phyloP scores from a whole-genome alignment of 2,797 vertebrate genomes.

The Phaenicophaeus curvirostris region DNA sequence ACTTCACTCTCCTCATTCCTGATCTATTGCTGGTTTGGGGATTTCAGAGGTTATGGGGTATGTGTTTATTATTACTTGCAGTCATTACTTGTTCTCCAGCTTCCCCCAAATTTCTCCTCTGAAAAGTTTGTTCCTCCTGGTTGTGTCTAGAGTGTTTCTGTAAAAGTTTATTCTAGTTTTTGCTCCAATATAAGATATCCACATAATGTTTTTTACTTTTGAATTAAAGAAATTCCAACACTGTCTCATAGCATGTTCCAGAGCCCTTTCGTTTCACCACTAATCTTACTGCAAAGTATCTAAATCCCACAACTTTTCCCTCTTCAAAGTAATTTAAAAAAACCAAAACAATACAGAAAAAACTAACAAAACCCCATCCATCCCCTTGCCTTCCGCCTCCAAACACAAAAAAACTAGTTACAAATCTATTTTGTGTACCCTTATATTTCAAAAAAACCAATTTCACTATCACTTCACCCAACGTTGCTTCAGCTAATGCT shows the following conservation, averaged over 20 bases:
- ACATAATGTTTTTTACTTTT: not conserved
- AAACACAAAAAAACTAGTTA: not conserved
- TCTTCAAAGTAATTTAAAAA: not conserved
- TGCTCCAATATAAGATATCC: not conserved
- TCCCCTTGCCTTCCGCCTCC: accelerated
- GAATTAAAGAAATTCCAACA: not conserved
- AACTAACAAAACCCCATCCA: not conserved
- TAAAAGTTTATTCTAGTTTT: not conserved
- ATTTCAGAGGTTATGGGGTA: no score
- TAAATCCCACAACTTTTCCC: not conserved
- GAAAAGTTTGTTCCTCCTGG: not conserved
- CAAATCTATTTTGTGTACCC: not conserved
- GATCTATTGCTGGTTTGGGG: not conserved
- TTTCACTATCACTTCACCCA: not conserved
- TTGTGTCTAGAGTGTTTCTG: not conserved
- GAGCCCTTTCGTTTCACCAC: not conserved
- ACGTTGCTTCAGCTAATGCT: not conserved
- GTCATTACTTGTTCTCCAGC: not conserved
- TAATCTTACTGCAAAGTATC: not conserved
- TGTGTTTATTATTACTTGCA: not conserved
- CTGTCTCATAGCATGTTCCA: not conserved
- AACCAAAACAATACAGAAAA: not conserved
- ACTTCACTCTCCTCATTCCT: not conserved
- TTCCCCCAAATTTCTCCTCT: not conserved
- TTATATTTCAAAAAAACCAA: not conserved